Evolutionary conservation across 2,888 invertebrate species (phyloP).

Genomic region (Cenopis cana): DNA sequence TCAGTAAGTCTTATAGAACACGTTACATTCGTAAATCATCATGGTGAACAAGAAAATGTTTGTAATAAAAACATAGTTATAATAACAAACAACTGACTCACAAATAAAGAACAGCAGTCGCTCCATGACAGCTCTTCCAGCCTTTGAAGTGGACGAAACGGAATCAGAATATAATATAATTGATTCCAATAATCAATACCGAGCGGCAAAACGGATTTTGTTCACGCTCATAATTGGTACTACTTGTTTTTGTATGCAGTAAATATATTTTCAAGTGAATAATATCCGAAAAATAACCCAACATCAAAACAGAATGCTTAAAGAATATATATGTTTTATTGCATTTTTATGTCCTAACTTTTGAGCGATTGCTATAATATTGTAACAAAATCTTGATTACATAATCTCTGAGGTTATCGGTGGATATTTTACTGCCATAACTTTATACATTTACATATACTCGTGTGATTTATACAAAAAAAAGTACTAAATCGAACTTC

Average conservation of each 20-base stretch:
- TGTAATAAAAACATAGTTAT: no score
- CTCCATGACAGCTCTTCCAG: slow-evolving; percentile 2
- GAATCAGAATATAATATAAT: slow-evolving; percentile 17
- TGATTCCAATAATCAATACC: slow-evolving; percentile 3
- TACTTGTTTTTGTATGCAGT: not conserved
- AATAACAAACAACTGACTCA: slow-evolving; percentile 1
- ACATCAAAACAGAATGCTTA: not conserved
- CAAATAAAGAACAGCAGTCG: slow-evolving; percentile 5
- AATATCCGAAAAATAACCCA: not conserved
- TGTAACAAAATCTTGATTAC: not conserved
- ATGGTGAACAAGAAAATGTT: not conserved
- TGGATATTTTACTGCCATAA: no score
- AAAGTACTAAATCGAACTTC: no score
- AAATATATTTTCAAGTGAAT: not conserved
- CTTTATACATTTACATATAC: no score
- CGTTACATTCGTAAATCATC: not conserved
- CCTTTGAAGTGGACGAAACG: slow-evolving; percentile 12
- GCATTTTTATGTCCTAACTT: not conserved
- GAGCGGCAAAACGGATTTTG: slow-evolving; percentile 18
- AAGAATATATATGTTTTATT: not conserved
- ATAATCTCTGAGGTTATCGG: not conserved
- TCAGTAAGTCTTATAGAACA: not conserved
- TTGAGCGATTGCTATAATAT: not conserved
- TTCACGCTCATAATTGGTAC: slow-evolving; percentile 18
- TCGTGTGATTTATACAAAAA: no score